Conservation (phyloP, 2,113 vertebrate genomes). For the Neotragus moschatus region DNA sequence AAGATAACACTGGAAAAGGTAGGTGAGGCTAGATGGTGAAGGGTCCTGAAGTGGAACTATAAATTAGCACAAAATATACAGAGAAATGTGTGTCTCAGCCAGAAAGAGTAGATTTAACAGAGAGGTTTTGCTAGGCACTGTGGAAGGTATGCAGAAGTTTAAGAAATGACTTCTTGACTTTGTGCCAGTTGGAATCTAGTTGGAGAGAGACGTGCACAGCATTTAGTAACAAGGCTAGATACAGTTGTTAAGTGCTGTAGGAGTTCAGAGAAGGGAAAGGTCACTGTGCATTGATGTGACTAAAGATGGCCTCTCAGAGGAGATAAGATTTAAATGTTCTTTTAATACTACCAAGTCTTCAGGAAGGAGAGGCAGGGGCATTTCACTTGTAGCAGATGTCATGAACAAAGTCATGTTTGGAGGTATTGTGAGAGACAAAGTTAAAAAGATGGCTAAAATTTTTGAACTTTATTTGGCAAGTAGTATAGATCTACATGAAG, state of each 20-base stretch:
- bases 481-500: neutral
- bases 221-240: neutral
- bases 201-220: neutral
- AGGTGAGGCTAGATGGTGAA: neutral
- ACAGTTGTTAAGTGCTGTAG: neutral
- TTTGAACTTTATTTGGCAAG: conserved; percentile 10
- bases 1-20: neutral
- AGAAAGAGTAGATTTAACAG: conserved; percentile 23
- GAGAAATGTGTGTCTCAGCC: conserved; percentile 5
- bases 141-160: conserved; percentile 32
- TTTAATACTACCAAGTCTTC: conserved; percentile 16
- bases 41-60: conserved; percentile 17
- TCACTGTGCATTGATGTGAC: neutral
- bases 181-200: neutral
- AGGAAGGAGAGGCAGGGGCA: neutral
- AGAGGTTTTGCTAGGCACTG: conserved; percentile 1
- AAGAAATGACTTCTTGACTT: conserved; percentile 24
- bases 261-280: conserved; percentile 35
- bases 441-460: conserved; percentile 14
- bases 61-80: neutral
- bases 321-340: conserved; percentile 48
- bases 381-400: neutral
- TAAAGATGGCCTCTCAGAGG: conserved; percentile 42
- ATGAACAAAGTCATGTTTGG: neutral
- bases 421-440: neutral